Base-by-base conservation (phyloP, 2,797 vertebrate genomes). In the Pangasius larnaudii region DNA sequence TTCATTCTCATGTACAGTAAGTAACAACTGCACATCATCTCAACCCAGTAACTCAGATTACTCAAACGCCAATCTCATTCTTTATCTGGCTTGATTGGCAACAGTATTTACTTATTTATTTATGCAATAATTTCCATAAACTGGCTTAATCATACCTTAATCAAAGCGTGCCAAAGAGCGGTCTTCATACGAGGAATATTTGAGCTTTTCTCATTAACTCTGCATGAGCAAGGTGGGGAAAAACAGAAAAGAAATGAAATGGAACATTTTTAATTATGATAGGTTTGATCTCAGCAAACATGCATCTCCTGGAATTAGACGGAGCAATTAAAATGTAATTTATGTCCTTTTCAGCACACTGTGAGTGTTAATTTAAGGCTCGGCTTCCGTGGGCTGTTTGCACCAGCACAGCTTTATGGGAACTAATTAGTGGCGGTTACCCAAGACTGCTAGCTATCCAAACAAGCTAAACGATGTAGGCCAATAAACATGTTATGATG, bases 281-380 rank as follows among this genome's bases (percentile, higher is more conserved):
- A 87, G 89, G 89, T 91, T 88, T 92, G 90, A 92, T 91, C 89
- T 90, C 84, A 80, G 86, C 89, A 91, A 92, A 92, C 91, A 90
- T 88, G 88, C 88, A 90, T 89, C 89, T 91, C 22, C 75, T 88
- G 88, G 83, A 92, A 88, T 90, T 90, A 88, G 85, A 79, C 51
- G 18, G 84, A 90, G 91, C 91, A 92, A 91, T 92, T 92, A 91
- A 92, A 92, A 91, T 89, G 90, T 89, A 92, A 92, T 91, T 90
- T 88, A 91, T 88, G 91, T 92, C 90, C 86, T 85, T 83, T 85
- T 92, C 84, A 58, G 87, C 88, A 72, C 77, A 83, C 84, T 56
- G 67, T 22, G 86, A 90, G 87, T 88, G 90, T 89, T 92, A 89
- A 91, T 91, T 90, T 90, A 90, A 89, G 89, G 87, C 88, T 83